Base-by-base conservation (phyloP, 2,113 vertebrate genomes). In the Pomatorhinus ruficollis region DNA sequence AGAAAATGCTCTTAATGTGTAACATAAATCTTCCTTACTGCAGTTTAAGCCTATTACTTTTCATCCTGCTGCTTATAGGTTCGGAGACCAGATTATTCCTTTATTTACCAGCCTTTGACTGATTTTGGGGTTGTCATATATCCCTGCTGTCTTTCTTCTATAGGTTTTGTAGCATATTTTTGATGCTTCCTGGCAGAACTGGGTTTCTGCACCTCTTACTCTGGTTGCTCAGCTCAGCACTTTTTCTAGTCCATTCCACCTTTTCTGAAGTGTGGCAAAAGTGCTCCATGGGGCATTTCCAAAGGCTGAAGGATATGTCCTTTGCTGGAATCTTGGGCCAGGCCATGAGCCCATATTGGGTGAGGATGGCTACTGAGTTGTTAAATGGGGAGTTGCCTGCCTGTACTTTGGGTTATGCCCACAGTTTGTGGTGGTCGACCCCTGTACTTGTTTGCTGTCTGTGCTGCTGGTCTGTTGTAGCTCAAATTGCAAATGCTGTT, bases 41-140 rank as follows among this genome's bases (percentile, higher is more conserved):
- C 64, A 71, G 44, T 77, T 74, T 95, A 96, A 97, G 76, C 69
- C 83, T 91, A 83, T 84, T 90, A 89, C 56, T 95, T 92, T 92
- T 95, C 83, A 75, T 95, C 60, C 64, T 75, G 20, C 76, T 91
- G 69, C 83, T 92, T 87, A 84, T 40, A 44, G 47, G 59, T 90
- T 92, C 37, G 9, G 56, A 92, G 77, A 89, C 31, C 35, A 89
- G 93, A 93, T 97, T 84, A 95, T 92, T 95, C 77, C 20, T 89
- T 95, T 90, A 71, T 95, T 88, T 90, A 93, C 76, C 50, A 86
- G 64, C 22, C 47, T 90, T 87, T 95, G 72, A 47, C 52, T 89
- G 83, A 52, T 96, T 75, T 78, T 9, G 52, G 52, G 22, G 33
- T 82, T 94, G 83, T 95, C 54, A 20, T 71, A 42, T 74, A 86